phyloP scores from a whole-genome alignment of 2,888 invertebrate species.

The Catocala fraxini region DNA sequence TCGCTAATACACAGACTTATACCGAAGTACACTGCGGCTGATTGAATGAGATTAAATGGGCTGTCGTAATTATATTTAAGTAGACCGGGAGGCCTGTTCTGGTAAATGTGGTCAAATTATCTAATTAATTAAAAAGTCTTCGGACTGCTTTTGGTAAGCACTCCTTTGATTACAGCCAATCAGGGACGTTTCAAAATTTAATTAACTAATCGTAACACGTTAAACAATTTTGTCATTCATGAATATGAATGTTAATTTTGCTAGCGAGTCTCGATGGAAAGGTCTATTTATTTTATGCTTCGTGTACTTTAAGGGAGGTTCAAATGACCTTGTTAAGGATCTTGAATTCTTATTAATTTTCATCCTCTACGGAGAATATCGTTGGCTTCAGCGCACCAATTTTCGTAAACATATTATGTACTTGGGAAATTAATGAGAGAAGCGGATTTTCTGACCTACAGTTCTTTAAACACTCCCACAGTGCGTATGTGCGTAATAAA shows the following conservation, averaged over 20 bases:
- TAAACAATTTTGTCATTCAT: constrained; percentile 41
- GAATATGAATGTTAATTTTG: constrained; percentile 42
- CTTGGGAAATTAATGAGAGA: neutral
- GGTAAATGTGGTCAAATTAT: constrained; percentile 37
- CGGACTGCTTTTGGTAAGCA: constrained; percentile 26
- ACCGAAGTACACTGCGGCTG: constrained; percentile 13
- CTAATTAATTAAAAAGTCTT: constrained; percentile 52
- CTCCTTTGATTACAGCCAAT: constrained; percentile 38
- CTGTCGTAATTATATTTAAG: constrained; percentile 43
- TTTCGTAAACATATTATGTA: neutral
- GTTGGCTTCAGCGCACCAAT: neutral
- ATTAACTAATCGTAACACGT: constrained; percentile 42
- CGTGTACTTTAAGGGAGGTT: constrained; percentile 13
- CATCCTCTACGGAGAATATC: neutral
- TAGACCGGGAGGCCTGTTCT: constrained; percentile 40
- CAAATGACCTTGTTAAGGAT: constrained; percentile 19
- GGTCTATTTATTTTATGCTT: constrained; percentile 37
- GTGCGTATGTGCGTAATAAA: too few relatives aligned
- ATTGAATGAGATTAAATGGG: constrained; percentile 42
- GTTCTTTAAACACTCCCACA: too few relatives aligned
- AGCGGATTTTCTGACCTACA: too few relatives aligned
- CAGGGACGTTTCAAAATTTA: constrained; percentile 29
- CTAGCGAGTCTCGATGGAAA: constrained; percentile 18
- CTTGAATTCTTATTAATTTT: constrained; percentile 17
- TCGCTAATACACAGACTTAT: constrained; percentile 6